These are phyloP conservation scores for Cheilosia urbana DNA, from an alignment of 2,888 invertebrate species.

Conservation along the genomic window DNA sequence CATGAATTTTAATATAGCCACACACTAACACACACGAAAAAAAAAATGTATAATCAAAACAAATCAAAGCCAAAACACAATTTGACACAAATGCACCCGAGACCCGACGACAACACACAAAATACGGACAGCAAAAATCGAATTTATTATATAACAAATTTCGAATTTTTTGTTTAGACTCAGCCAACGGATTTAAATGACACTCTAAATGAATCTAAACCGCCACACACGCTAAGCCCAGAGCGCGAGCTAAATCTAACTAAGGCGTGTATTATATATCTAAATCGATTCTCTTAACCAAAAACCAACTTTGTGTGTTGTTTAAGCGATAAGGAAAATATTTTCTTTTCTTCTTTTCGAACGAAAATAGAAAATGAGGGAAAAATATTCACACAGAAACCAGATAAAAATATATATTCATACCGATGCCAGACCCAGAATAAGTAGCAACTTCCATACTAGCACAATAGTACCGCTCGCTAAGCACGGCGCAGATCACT, in stretches of 20 bases:
- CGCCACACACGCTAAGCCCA: conserved; percentile 9
- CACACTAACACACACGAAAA: not conserved
- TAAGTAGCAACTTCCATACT: conserved; percentile 44
- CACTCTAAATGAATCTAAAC: conserved; percentile 27
- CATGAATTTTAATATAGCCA: conserved; percentile 21
- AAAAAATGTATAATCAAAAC: conserved; percentile 37
- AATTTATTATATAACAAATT: conserved; percentile 36
- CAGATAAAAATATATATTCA: conserved; percentile 52
- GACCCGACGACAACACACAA: conserved; percentile 8
- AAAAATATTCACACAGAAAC: conserved; percentile 60
- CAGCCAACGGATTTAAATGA: conserved; percentile 9
- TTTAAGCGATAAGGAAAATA: conserved; percentile 60
- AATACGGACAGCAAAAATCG: not conserved
- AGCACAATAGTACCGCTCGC: conserved; percentile 3
- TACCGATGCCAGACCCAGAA: conserved; percentile 41
- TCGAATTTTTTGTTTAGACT: conserved; percentile 12
- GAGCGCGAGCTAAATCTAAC: conserved; percentile 50
- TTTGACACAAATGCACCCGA: not conserved
- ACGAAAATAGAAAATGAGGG: conserved; percentile 73
- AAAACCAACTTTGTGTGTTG: conserved; percentile 1
- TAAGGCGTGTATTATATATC: conserved; percentile 34
- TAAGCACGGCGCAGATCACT: not conserved
- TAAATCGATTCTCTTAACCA: conserved; percentile 50
- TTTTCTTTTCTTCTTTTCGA: conserved; percentile 27
- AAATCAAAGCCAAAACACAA: conserved; percentile 43